Evolutionary conservation across 92 coral and sea anemone species (phyloP).

Genomic region (Epizoanthus stellaris): DNA sequence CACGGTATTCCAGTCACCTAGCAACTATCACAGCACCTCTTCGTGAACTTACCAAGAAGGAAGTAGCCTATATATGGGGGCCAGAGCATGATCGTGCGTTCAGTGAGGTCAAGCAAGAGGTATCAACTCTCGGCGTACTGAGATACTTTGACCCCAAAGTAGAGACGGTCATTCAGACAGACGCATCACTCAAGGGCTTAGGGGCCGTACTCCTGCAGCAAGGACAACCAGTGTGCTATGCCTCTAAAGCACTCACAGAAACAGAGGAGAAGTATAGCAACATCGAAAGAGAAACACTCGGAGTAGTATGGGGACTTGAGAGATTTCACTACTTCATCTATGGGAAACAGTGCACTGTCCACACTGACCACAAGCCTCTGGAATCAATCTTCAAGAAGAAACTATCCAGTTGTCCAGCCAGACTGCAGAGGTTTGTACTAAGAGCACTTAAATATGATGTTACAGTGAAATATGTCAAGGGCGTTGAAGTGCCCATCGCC

Average conservation of each 20-base stretch:
- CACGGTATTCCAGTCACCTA: too few species aligned
- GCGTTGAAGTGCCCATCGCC: conserved; percentile 58
- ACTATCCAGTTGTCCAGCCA: conserved; percentile 58
- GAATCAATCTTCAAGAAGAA: conserved; percentile 65
- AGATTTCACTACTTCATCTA: conserved; percentile 67
- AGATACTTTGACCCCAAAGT: too few species aligned
- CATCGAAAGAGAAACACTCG: conserved; percentile 70
- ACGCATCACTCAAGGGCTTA: too few species aligned
- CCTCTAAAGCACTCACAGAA: too few species aligned
- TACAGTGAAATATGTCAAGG: conserved; percentile 59
- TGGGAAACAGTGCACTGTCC: conserved; percentile 56
- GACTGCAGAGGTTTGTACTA: conserved; percentile 64
- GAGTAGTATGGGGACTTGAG: conserved; percentile 66
- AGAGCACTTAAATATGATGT: conserved; percentile 60
- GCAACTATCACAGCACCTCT: neutral
- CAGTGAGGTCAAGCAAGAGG: conserved; percentile 28
- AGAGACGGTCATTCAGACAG: too few species aligned
- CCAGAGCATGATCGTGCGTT: conserved; percentile 59
- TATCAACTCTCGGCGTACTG: too few species aligned
- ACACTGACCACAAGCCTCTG: conserved; percentile 66
- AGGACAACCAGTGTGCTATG: too few species aligned
- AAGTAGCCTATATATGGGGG: conserved; percentile 52
- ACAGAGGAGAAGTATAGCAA: conserved; percentile 47
- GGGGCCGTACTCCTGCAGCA: too few species aligned
- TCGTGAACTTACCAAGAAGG: conserved; percentile 11